Conservation (phyloP, 1,140 invertebrate species). For the Neodiprion fabricii region DNA sequence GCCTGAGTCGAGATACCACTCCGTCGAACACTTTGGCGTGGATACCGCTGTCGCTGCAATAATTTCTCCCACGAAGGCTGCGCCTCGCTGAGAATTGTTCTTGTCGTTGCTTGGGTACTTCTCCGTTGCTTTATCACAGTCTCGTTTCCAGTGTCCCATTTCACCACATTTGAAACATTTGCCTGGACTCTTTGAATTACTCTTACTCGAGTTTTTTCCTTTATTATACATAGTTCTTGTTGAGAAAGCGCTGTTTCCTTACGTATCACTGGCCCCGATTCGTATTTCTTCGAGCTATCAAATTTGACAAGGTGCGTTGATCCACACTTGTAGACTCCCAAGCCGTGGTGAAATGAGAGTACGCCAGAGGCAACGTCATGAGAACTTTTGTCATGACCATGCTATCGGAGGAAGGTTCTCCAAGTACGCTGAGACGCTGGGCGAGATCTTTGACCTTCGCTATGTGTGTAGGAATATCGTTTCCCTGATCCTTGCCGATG, state of each 20-base stretch:
- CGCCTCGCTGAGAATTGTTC: too few species aligned
- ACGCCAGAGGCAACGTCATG: conserved; percentile 34
- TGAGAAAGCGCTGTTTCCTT: background rate
- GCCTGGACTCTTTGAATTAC: too few species aligned
- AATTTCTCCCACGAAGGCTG: too few species aligned
- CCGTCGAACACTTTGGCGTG: too few species aligned
- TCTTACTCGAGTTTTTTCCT: too few species aligned
- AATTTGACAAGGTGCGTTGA: conserved; percentile 39
- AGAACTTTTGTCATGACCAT: conserved; percentile 45
- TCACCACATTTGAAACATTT: too few species aligned
- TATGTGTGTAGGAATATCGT: conserved; percentile 39
- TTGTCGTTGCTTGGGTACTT: too few species aligned
- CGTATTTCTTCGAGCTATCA: conserved; percentile 39
- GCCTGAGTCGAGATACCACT: conserved; percentile 32
- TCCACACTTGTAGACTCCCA: conserved; percentile 41
- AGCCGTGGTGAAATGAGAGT: conserved; percentile 43
- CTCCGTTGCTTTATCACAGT: too few species aligned
- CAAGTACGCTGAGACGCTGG: conserved; percentile 29
- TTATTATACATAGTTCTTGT: too few species aligned
- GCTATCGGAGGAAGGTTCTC: conserved; percentile 35
- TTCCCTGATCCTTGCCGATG: conserved; percentile 20
- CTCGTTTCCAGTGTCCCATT: too few species aligned
- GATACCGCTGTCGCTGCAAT: too few species aligned
- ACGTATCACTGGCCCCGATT: conserved; percentile 15
- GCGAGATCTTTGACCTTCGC: conserved; percentile 41